Base-by-base conservation (phyloP, 2,797 vertebrate genomes). In the Melanotaenia boesemani region DNA sequence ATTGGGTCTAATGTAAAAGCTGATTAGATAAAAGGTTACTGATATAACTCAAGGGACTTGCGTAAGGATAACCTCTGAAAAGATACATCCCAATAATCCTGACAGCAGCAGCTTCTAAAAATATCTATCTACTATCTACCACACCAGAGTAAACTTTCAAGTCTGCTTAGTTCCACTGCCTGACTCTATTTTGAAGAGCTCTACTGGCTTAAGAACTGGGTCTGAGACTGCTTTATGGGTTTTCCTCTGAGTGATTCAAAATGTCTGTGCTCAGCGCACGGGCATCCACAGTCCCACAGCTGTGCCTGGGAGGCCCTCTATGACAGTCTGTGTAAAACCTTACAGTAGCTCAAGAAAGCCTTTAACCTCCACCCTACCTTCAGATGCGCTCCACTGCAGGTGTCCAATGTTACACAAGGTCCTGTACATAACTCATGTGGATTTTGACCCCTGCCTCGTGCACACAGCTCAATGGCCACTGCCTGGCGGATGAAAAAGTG, bases 161-260 rank as follows among this genome's bases (percentile, higher is more conserved):
- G 79, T 92, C 91, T 85, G 90, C 89, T 93, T 93, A 92, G 76
- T 93, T 93, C 91, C 92, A 91, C 84, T 91, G 86, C 83, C 80
- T 92, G 91, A 72, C 62, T 86, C 89, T 91, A 89, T 94, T 92
- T 92, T 87, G 77, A 67, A 77, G 87, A 89, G 88, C 90, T 88
- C 86, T 82, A 66, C 32, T 7, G 85, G 88, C 89, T 90, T 88
- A 90, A 64, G 80, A 84, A 83, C 70, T 39, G 74, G 73, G 74
- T 75, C 81, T 83, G 70, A 86, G 86, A 84, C 71, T 83, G 82
- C 86, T 81, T 86, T 76, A 79, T 18, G 52, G 73, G 76, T 87
- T 86, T 76, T 83, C 85, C 74, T 85, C 74, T 54, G 83, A 86
- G 76, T 84, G 83, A 84, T 84, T 90, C 28, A 85, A 86, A 90